phyloP scores from a whole-genome alignment of 2,888 invertebrate species.

The Hydrotaea cyrtoneurina region DNA sequence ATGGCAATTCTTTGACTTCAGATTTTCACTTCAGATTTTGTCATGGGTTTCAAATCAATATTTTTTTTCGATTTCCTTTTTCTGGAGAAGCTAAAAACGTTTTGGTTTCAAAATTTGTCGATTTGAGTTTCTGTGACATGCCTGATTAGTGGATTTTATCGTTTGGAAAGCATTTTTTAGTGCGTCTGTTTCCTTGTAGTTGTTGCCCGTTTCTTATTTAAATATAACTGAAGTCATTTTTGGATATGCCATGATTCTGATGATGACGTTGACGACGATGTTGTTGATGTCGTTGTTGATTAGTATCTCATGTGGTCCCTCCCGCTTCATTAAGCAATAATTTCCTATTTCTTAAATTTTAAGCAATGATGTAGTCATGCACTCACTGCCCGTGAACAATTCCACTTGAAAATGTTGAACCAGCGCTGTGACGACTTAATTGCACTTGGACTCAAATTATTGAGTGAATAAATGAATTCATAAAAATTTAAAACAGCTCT shows the following conservation, averaged over 20 bases:
- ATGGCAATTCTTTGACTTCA: no score
- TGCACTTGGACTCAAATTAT: not conserved
- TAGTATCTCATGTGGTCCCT: slow-evolving; percentile 69
- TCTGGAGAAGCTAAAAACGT: no score
- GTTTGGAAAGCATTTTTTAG: not conserved
- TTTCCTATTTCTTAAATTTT: slow-evolving; percentile 68
- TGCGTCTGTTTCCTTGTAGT: not conserved
- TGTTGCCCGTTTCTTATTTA: not conserved
- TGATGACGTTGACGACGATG: not conserved
- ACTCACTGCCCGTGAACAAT: slow-evolving; percentile 31
- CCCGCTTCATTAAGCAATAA: slow-evolving; percentile 79
- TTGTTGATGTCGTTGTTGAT: slow-evolving; percentile 37
- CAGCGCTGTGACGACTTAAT: slow-evolving; percentile 38
- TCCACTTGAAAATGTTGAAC: slow-evolving; percentile 13
- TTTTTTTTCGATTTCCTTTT: no score
- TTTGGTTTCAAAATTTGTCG: not conserved
- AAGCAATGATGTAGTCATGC: not conserved
- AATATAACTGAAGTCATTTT: not conserved
- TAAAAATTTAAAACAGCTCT: no score
- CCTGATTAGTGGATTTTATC: not conserved
- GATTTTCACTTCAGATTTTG: not conserved
- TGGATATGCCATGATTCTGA: not conserved
- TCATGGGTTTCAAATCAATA: no score
- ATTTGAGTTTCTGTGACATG: no score
- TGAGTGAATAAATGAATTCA: no score